Evolutionary conservation across 2,113 vertebrate genomes (phyloP), one percentile per base, ranked within the genome.

Genomic region (Micronycteris hirsuta): DNA sequence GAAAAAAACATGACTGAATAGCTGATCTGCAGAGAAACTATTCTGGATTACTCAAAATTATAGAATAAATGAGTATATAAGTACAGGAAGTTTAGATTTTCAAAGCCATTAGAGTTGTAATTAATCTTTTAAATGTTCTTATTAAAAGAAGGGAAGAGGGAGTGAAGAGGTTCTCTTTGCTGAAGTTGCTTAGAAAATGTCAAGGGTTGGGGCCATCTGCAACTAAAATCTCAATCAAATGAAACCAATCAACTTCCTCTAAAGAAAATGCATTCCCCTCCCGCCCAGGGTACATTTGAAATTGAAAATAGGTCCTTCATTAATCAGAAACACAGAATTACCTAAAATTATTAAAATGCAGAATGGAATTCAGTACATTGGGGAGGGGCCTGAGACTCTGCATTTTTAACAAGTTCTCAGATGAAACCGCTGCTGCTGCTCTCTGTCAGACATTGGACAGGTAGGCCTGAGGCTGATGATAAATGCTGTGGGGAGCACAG

Each of bases 221-320:
- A 41, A 54, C 8, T 8, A 81, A 38, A 24, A n/a, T 54, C 49
- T 68, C 80, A 94, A 65, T 76, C 16, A 94, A 61, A 61, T 45
- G 31, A 91, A 82, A 36, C 28, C 17, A 58, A 45, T 41, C 43
- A 73, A 78, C 28, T 80, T 83, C 33, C 61, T 15, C n/a, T 19
- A 33, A 88, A 84, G 26, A n/a, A 94, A 80, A 61, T 31, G 41
- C 4, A 16, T 12, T 22, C 17, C 36, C 36, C 36, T 26, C 24
- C 24, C 10, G 2, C 28, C 33, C 19, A 78, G 26, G 63, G 24
- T n/a, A 15, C 12, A 82, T 87, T 71, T 91, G 67, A 84, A 82
- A 88, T 92, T 78, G 33, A 93, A 95, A 97, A 84, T 77, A 85
- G n/a, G 11, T 9, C 11, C 70, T 90, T 92, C 47, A 36, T 74